Percentiles rank a stretch among this genome's conserved stretches.
Conservation (phyloP, 2,797 vertebrate species). For the Psittacula echo region DNA sequence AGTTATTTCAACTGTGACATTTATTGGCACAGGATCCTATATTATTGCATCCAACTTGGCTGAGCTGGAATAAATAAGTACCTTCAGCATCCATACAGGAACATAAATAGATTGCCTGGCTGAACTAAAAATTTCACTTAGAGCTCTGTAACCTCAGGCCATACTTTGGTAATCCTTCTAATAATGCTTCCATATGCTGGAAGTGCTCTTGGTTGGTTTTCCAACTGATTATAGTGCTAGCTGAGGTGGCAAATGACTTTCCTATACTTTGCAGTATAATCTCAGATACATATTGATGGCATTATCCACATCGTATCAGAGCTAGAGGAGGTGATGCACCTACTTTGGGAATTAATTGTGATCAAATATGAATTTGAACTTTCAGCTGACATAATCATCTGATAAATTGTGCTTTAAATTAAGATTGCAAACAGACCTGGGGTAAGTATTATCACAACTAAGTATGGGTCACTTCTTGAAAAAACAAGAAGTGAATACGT, state of each 20-base stretch:
- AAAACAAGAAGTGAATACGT: not conserved
- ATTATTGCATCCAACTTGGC: not conserved
- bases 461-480: not conserved
- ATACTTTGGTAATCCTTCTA: not conserved
- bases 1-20: not conserved
- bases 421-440: not conserved
- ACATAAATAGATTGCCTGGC: not conserved
- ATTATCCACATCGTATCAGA: not conserved
- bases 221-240: conserved; percentile 26
- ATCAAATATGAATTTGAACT: not conserved
- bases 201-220: conserved; percentile 21
- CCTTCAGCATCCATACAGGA: not conserved
- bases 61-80: not conserved
- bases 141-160: not conserved
- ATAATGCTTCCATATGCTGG: not conserved
- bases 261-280: conserved; percentile 16
- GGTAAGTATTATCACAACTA: not conserved
- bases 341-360: not conserved
- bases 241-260: conserved; percentile 16
- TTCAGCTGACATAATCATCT: not conserved
- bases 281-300: not conserved
- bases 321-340: not conserved
- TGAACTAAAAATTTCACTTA: conserved; percentile 1
- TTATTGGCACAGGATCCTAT: not conserved
- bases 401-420: conserved; percentile 10